Percentiles rank a stretch among this genome's conserved stretches.
phyloP scores from a whole-genome alignment of 2,797 vertebrate species.

The Poeciliopsis gracilis region DNA sequence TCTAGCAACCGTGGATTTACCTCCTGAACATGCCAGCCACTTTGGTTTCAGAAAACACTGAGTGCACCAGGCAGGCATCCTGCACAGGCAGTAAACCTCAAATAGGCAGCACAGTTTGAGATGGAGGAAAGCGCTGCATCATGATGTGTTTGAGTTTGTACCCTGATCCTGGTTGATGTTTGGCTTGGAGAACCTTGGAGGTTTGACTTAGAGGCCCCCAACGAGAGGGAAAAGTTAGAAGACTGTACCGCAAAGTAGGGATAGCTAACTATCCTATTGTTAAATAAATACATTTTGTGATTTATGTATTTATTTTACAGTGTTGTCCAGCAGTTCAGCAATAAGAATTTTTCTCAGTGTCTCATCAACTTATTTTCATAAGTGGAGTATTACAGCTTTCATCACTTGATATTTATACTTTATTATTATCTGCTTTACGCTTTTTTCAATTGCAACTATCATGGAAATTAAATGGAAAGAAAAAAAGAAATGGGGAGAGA shows the following conservation, averaged over 20 bases:
- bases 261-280: too few relatives aligned
- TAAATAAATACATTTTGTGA: background rate
- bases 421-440: background rate
- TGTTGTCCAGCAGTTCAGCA: background rate
- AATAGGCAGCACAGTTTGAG: background rate
- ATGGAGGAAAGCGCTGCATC: background rate
- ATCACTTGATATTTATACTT: background rate
- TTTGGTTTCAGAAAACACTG: background rate
- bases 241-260: too few relatives aligned
- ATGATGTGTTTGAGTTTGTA: background rate
- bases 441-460: background rate
- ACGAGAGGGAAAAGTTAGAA: too few relatives aligned
- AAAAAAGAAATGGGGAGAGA: background rate
- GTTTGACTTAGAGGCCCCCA: background rate
- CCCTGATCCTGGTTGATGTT: background rate
- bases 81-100: background rate
- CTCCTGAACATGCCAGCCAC: background rate
- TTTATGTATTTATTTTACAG: background rate
- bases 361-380: background rate
- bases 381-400: background rate
- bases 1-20: background rate
- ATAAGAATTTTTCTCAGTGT: background rate
- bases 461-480: background rate
- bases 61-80: background rate
- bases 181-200: background rate